These are phyloP conservation scores for Eulemur coronatus DNA, from an alignment of 2,797 vertebrate genomes.

Conservation along the genomic window DNA sequence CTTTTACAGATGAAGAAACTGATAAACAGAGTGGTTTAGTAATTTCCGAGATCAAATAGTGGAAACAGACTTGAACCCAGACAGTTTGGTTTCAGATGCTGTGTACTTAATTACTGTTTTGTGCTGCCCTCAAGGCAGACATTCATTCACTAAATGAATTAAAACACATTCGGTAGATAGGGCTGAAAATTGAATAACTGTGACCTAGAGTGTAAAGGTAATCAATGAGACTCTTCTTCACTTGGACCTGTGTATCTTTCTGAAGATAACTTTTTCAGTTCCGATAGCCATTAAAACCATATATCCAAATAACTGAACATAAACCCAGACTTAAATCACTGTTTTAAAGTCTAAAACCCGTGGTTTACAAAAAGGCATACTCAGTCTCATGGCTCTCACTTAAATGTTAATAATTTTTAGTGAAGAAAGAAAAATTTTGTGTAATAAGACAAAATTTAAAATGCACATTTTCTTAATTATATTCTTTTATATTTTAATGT, in stretches of 20 bases:
- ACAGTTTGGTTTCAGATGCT: not conserved
- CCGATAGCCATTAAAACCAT: not conserved
- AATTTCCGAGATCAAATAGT: not conserved
- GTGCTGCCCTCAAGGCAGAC: not conserved
- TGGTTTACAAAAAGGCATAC: not conserved
- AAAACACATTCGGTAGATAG: not conserved
- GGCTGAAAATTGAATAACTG: not conserved
- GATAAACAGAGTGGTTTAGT: not conserved
- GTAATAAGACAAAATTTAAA: not conserved
- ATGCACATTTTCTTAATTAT: not conserved
- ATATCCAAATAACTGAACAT: not conserved
- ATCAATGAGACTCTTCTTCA: not conserved
- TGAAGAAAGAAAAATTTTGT: not conserved
- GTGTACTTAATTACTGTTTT: not conserved
- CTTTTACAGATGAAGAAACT: not conserved
- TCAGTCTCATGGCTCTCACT: not conserved
- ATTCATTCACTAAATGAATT: not conserved
- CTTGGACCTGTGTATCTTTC: not conserved
- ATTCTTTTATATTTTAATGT: not conserved
- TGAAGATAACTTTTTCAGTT: not conserved
- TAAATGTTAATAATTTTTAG: not conserved
- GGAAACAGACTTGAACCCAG: not conserved
- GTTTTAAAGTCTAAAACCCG: not conserved
- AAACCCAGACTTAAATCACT: not conserved
- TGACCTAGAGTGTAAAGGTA: not conserved